These are phyloP conservation scores for Saccopteryx leptura DNA, from an alignment of 2,113 vertebrate species.

Conservation along the genomic window DNA sequence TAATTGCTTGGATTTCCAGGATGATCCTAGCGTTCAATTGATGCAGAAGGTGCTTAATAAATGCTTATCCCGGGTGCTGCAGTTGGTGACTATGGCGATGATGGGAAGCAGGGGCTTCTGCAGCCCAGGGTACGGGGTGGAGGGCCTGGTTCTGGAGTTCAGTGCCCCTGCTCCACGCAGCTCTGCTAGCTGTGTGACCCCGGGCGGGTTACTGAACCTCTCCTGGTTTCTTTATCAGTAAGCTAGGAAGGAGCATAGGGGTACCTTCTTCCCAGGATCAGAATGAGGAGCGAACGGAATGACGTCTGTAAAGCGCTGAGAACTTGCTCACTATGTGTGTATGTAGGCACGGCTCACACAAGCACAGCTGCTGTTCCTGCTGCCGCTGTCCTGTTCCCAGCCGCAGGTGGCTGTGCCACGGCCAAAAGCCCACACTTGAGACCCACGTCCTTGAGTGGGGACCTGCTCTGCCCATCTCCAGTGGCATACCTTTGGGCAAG, in stretches of 20 bases:
- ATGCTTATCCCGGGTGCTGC: background rate
- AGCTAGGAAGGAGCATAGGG: background rate
- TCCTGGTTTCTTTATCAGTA: background rate
- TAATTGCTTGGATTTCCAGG: background rate
- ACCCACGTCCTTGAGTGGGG: background rate
- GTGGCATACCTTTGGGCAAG: background rate
- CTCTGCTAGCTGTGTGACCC: background rate
- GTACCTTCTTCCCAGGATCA: background rate
- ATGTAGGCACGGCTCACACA: rapidly evolving
- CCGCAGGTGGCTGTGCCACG: rapidly evolving
- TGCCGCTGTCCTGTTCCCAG: too few relatives aligned
- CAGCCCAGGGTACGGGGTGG: rapidly evolving
- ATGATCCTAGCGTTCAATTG: background rate
- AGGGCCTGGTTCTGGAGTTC: background rate
- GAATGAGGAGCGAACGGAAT: background rate
- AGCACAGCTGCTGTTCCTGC: rapidly evolving
- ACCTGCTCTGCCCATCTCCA: background rate
- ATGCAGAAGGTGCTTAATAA: background rate
- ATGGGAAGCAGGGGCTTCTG: background rate
- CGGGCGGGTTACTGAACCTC: background rate
- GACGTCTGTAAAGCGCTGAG: rapidly evolving
- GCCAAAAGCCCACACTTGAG: background rate
- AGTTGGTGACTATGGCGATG: rapidly evolving
- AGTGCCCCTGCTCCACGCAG: background rate
- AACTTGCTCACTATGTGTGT: too few relatives aligned